Conservation (phyloP, 2,888 invertebrate species). For the Priocnemis perturbator region DNA sequence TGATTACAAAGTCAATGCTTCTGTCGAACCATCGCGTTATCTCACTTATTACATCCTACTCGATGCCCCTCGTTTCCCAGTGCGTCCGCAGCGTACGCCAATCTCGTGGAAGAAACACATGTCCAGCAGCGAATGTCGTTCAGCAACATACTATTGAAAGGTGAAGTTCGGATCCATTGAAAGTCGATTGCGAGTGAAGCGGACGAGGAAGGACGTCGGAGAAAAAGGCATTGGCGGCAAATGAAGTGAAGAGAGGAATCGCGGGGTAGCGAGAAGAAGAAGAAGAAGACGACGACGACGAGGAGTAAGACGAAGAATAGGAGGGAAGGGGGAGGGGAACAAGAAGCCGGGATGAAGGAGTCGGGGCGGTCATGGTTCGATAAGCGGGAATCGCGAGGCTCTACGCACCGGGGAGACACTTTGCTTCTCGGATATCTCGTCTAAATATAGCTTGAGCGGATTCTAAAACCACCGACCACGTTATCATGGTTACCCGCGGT, state of each 20-base stretch:
- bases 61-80: no score
- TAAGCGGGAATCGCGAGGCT: constrained; percentile 55
- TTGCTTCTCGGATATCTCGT: constrained; percentile 51
- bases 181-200: constrained; percentile 4
- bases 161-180: constrained; percentile 2
- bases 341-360: constrained; percentile 31
- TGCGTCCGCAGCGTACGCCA: no score
- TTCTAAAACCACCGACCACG: constrained; percentile 51
- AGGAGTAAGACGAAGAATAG: no score
- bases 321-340: background rate
- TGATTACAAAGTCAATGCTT: no score
- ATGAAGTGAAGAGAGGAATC: no score
- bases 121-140: no score
- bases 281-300: constrained; percentile 37
- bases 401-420: constrained; percentile 58
- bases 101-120: no score
- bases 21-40: no score
- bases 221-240: no score
- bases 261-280: constrained; percentile 22
- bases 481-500: constrained; percentile 46
- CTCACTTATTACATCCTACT: no score
- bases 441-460: constrained; percentile 61
- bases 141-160: no score
- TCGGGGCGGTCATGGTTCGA: constrained; percentile 58
- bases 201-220: no score